Evolutionary conservation across 92 coral and sea anemone genomes (phyloP).

Genomic region (Zoanthus sansibaricus): DNA sequence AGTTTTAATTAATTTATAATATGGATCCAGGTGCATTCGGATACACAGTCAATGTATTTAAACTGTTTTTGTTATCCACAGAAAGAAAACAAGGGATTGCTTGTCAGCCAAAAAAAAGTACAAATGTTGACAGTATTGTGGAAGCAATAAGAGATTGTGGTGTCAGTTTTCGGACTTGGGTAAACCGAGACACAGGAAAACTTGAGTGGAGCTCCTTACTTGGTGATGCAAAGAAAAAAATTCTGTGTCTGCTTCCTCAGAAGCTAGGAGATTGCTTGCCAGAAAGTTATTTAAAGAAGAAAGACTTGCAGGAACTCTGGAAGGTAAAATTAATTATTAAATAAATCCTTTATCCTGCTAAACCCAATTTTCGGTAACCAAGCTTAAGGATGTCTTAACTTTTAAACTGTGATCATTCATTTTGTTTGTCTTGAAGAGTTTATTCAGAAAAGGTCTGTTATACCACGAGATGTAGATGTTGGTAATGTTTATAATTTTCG

Average conservation of each 20-base stretch:
- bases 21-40: too few species aligned
- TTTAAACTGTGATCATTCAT: constrained; percentile 1
- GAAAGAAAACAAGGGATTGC: constrained; percentile 23
- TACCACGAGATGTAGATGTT: too few species aligned
- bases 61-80: background rate
- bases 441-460: too few species aligned
- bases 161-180: constrained; percentile 19
- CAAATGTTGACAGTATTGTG: background rate
- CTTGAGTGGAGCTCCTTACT: constrained; percentile 24
- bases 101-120: background rate
- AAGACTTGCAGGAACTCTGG: background rate
- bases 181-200: constrained; percentile 16
- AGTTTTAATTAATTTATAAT: too few species aligned
- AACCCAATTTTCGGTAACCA: background rate
- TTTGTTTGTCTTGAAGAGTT: too few species aligned
- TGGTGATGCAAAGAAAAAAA: constrained; percentile 20
- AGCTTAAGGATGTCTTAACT: background rate
- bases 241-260: constrained; percentile 16
- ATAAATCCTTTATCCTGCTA: background rate
- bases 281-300: background rate
- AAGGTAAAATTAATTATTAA: constrained; percentile 10
- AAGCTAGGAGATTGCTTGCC: constrained; percentile 25
- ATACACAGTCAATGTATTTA: background rate
- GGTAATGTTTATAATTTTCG: too few species aligned
- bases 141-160: constrained; percentile 24